phyloP scores from a whole-genome alignment of 2,888 invertebrate genomes.

The Pseudococcus viburni region DNA sequence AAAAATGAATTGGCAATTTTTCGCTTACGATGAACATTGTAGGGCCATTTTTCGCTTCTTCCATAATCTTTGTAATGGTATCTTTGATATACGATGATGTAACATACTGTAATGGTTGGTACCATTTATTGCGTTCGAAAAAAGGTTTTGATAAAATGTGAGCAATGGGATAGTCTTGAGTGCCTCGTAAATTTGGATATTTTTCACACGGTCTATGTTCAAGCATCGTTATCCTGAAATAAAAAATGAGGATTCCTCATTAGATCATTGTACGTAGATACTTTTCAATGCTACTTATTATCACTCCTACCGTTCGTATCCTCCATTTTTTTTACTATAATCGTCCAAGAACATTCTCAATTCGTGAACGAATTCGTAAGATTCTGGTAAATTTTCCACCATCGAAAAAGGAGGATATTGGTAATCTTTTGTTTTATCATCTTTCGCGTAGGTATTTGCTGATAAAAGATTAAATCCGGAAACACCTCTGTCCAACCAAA shows the following conservation, averaged over 20 bases:
- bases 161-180: neutral
- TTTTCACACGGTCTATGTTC: neutral
- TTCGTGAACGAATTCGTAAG: slow-evolving; percentile 61
- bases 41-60: neutral
- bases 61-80: neutral
- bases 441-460: slow-evolving; percentile 16
- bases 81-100: neutral
- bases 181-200: neutral
- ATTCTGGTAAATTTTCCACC: slow-evolving; percentile 22
- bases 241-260: neutral
- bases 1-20: neutral
- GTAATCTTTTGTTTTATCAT: slow-evolving; percentile 43
- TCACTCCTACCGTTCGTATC: neutral
- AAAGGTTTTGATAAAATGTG: neutral
- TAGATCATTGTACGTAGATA: neutral
- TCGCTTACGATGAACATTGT: neutral
- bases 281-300: neutral
- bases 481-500: slow-evolving; percentile 2
- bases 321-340: slow-evolving; percentile 50
- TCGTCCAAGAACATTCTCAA: slow-evolving; percentile 59
- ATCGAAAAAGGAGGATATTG: neutral
- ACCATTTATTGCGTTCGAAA: neutral
- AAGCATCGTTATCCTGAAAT: neutral
- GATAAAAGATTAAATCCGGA: neutral
- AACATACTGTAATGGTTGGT: neutral